These are phyloP conservation scores for Melipona quadrifasciata DNA, from an alignment of 1,140 invertebrate genomes.

Conservation along the genomic window DNA sequence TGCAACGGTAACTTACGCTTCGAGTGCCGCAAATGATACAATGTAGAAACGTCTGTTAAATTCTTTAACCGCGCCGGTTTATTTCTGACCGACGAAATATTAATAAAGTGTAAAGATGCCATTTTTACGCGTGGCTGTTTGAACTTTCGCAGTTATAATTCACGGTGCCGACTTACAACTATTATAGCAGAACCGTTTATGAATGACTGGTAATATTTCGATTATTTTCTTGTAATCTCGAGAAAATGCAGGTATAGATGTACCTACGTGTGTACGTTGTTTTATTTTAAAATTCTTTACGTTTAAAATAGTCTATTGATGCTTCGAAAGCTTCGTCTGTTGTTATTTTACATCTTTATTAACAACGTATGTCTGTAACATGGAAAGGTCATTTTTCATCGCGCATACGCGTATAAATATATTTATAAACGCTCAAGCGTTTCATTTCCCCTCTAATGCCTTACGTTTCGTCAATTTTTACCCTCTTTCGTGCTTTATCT, in stretches of 20 bases:
- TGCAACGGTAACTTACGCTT: constrained; percentile 43
- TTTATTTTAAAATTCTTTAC: neutral
- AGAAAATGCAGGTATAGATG: neutral
- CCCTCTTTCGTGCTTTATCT: neutral
- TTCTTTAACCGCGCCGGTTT: constrained; percentile 57
- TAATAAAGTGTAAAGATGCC: constrained; percentile 66
- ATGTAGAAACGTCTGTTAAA: constrained; percentile 49
- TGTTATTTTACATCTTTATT: neutral
- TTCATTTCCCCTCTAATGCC: neutral
- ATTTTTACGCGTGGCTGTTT: constrained; percentile 46
- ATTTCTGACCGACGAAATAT: constrained; percentile 64
- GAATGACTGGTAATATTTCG: constrained; percentile 23
- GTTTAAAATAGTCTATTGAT: neutral
- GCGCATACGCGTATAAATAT: neutral
- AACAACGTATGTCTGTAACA: neutral
- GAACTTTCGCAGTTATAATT: constrained; percentile 47
- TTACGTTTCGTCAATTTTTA: neutral
- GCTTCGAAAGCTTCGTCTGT: neutral
- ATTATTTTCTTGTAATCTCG: neutral
- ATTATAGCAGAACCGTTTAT: neutral
- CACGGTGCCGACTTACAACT: constrained; percentile 2
- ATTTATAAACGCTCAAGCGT: neutral
- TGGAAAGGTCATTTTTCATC: neutral
- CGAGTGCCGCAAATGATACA: neutral
- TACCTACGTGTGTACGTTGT: neutral